These are phyloP conservation scores for Nanorana parkeri DNA, from an alignment of 2,113 vertebrate species.

Conservation along the genomic window DNA sequence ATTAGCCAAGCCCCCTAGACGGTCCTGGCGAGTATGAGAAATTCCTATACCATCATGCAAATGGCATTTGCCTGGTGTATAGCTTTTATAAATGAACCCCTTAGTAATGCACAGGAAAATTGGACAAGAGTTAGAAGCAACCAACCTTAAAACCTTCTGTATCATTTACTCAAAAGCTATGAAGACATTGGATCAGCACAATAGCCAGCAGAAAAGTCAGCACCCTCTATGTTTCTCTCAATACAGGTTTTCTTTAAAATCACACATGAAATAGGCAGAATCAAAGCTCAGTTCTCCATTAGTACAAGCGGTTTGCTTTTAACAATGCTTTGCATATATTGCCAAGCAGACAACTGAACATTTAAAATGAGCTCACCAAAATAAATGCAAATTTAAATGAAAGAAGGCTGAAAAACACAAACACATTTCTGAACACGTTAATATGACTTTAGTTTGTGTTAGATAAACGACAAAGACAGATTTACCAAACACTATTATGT, in stretches of 20 bases:
- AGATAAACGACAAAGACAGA: constrained; percentile 32
- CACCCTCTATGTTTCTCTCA: no score
- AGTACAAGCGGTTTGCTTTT: background rate
- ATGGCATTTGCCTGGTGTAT: no score
- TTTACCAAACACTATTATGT: constrained; percentile 31
- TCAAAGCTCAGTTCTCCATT: background rate
- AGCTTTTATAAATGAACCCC: no score
- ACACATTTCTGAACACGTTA: background rate
- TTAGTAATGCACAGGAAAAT: no score
- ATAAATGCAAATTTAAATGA: background rate
- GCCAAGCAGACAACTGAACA: constrained; percentile 1
- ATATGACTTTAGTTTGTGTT: constrained; percentile 22
- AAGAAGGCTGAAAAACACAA: constrained; percentile 17
- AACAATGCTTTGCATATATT: background rate
- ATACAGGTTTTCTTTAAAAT: background rate
- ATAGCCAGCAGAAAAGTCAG: no score
- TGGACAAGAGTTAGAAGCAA: no score
- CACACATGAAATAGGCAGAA: background rate
- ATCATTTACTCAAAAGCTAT: no score
- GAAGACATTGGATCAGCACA: no score
- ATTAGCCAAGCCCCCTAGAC: no score
- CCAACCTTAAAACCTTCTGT: no score
- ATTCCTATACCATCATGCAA: no score
- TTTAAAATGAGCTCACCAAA: background rate
- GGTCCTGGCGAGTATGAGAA: no score